Evolutionary conservation across 2,888 invertebrate species (phyloP).

Genomic region (Nemapogon koenigi): DNA sequence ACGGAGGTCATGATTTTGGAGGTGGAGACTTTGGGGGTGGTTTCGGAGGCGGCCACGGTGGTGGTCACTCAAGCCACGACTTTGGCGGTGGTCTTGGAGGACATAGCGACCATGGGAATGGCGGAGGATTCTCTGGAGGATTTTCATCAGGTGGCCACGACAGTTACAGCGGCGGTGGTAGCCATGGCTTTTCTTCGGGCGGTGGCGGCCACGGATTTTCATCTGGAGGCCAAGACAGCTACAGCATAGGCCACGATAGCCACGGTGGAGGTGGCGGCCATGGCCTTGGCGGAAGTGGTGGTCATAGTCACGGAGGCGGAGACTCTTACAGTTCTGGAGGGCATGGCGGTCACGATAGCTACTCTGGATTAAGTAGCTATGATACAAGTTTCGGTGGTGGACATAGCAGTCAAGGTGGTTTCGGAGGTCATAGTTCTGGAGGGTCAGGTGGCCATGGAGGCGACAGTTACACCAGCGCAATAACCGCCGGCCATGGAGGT

Average conservation of each 20-base stretch:
- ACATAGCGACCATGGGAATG: constrained; percentile 18
- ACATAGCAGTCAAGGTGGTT: no score
- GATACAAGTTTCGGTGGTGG: constrained; percentile 26
- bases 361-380: constrained; percentile 15
- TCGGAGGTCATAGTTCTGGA: constrained; percentile 17
- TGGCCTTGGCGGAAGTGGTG: constrained; percentile 16
- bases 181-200: no score
- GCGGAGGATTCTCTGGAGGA: constrained; percentile 17
- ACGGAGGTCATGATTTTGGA: constrained; percentile 22
- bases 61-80: constrained; percentile 17
- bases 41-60: constrained; percentile 26
- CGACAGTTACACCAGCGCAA: constrained; percentile 49
- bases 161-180: constrained; percentile 14
- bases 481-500: constrained; percentile 50
- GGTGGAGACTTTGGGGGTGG: constrained; percentile 21
- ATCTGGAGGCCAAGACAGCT: constrained; percentile 21
- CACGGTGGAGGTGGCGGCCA: constrained; percentile 9
- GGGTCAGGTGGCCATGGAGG: constrained; percentile 25
- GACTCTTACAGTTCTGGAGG: constrained; percentile 15
- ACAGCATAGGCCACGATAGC: constrained; percentile 21
- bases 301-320: constrained; percentile 17
- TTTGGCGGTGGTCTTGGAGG: constrained; percentile 21
- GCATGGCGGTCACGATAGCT: constrained; percentile 18
- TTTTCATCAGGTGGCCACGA: constrained; percentile 18
- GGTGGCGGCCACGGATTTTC: constrained; percentile 15